phyloP scores from a whole-genome alignment of 2,797 vertebrate species.

The Lophura swinhoii region DNA sequence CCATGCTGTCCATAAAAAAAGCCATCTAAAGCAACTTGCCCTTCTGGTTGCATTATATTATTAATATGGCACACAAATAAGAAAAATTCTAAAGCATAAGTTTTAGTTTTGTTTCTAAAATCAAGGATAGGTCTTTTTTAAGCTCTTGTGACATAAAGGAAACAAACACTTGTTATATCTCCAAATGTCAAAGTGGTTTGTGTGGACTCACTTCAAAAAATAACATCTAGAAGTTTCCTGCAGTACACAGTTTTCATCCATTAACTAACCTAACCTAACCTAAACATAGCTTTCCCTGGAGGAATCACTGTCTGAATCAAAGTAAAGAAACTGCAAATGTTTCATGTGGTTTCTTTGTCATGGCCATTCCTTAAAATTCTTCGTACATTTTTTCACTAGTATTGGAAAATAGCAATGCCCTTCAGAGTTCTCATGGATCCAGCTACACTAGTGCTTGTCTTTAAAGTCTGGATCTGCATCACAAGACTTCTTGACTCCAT shows the following conservation, averaged over 20 bases:
- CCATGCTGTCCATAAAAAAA: not conserved
- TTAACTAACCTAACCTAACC: not conserved
- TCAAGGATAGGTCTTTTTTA: not conserved
- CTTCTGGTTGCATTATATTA: not conserved
- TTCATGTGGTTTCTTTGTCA: not conserved
- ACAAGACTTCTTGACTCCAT: not conserved
- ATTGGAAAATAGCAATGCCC: not conserved
- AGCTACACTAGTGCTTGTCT: not conserved
- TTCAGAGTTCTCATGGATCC: not conserved
- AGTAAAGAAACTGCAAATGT: not conserved
- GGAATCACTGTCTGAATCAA: not conserved
- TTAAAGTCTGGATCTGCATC: not conserved
- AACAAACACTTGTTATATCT: not conserved
- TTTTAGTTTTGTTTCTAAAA: not conserved
- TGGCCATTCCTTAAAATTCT: not conserved
- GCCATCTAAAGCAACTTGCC: not conserved
- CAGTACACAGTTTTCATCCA: not conserved
- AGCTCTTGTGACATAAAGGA: not conserved
- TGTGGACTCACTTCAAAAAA: not conserved
- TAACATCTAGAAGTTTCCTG: not conserved
- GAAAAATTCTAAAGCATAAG: not conserved
- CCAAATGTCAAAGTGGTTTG: not conserved
- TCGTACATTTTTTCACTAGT: not conserved
- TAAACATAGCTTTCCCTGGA: not conserved
- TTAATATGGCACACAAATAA: not conserved